These are phyloP conservation scores for Lophura nycthemera DNA, from an alignment of 2,113 vertebrate species.

Conservation along the genomic window DNA sequence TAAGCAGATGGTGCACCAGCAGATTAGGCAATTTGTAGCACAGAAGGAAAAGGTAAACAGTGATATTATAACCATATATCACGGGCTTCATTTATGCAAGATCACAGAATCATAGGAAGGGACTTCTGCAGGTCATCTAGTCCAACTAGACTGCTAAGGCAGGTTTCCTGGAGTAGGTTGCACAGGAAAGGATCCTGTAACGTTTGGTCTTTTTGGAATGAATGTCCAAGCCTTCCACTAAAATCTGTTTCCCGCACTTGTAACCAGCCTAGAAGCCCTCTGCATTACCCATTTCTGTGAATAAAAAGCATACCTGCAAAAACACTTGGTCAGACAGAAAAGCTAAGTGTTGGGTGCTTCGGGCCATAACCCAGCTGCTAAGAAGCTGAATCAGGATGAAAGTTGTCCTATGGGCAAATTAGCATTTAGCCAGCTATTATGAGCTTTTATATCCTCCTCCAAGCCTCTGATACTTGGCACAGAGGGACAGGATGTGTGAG, in stretches of 20 bases:
- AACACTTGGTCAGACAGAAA: neutral
- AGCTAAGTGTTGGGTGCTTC: neutral
- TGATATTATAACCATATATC: neutral
- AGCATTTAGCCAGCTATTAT: neutral
- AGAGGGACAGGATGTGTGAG: conserved; percentile 36
- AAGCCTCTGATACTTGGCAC: conserved; percentile 35
- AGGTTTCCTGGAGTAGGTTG: too few relatives aligned
- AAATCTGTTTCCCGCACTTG: neutral
- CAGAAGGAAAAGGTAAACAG: neutral
- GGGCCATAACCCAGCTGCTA: neutral
- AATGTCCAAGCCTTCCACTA: neutral
- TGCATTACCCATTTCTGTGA: neutral
- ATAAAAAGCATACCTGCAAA: neutral
- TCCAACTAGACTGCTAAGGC: too few relatives aligned
- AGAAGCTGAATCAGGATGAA: conserved; percentile 15
- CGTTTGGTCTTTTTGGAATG: neutral
- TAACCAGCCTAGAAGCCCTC: neutral
- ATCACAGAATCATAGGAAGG: neutral
- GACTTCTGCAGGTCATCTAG: too few relatives aligned
- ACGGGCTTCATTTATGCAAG: neutral
- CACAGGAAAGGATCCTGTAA: neutral
- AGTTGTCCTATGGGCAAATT: conserved; percentile 14
- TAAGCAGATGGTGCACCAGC: neutral
- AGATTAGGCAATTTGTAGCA: neutral
- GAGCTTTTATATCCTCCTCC: conserved; percentile 29